phyloP scores from a whole-genome alignment of 2,888 invertebrate species.

The Ectobius pallidus region DNA sequence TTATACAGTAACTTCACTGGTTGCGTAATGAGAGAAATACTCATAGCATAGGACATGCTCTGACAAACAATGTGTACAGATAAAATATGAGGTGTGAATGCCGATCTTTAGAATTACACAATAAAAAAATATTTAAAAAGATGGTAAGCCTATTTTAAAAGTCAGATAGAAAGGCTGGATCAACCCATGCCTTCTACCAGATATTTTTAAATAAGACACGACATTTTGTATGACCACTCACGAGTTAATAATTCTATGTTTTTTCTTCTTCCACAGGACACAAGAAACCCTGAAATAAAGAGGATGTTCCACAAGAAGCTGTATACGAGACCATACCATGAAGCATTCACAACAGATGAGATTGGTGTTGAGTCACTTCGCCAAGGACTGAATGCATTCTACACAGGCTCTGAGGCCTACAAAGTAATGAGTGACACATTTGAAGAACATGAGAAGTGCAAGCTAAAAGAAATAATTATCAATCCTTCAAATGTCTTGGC shows the following conservation, averaged over 20 bases:
- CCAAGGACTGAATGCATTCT: constrained; percentile 8
- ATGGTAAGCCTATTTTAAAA: no score
- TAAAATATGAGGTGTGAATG: no score
- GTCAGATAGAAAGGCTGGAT: no score
- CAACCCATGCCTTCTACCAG: background rate
- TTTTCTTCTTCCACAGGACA: background rate
- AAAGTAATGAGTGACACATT: constrained; percentile 21
- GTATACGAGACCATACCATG: background rate
- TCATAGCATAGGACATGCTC: no score
- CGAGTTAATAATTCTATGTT: background rate
- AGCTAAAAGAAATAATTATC: constrained; percentile 2
- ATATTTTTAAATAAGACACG: background rate
- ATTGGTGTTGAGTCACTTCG: constrained; percentile 18
- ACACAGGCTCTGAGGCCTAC: constrained; percentile 12
- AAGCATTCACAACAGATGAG: constrained; percentile 10
- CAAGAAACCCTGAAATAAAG: background rate
- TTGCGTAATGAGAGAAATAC: no score
- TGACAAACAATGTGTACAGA: no score
- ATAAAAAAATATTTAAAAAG: no score
- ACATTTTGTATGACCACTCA: background rate
- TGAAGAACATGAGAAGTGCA: constrained; percentile 31
- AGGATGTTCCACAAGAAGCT: background rate
- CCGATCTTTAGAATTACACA: no score
- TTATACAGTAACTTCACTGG: no score
- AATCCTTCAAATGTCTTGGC: background rate